phyloP scores from a whole-genome alignment of 2,113 vertebrate genomes.

The Acrocephalus arundinaceus region DNA sequence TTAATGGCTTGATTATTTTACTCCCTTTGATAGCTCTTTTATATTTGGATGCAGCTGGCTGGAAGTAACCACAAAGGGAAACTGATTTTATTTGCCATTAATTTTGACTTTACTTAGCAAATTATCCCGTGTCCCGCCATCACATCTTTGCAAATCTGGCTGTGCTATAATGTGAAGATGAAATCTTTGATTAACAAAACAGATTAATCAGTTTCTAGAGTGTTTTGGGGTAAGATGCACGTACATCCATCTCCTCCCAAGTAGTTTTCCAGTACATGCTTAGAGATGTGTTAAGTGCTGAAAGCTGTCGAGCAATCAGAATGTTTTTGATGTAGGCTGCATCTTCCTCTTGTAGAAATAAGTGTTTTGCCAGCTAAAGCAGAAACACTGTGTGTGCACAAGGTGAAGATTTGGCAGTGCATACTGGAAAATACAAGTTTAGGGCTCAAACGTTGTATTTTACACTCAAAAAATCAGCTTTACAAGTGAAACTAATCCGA shows the following conservation, averaged over 20 bases:
- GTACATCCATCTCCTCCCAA: conserved; percentile 35
- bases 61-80: conserved; percentile 76
- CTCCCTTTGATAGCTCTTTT: conserved; percentile 79
- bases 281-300: conserved; percentile 52
- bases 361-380: background rate
- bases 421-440: background rate
- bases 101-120: conserved; percentile 75
- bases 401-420: background rate
- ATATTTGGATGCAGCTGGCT: conserved; percentile 76
- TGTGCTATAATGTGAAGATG: conserved; percentile 60
- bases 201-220: conserved; percentile 60
- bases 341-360: conserved; percentile 1
- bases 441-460: background rate
- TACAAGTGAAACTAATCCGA: background rate
- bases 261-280: conserved; percentile 37
- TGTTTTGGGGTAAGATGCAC: background rate
- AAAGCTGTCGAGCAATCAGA: conserved; percentile 29
- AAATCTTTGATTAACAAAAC: conserved; percentile 69
- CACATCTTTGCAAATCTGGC: conserved; percentile 58
- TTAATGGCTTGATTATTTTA: conserved; percentile 70
- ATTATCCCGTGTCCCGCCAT: conserved; percentile 22
- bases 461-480: background rate
- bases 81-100: conserved; percentile 77
- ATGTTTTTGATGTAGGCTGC: conserved; percentile 44
- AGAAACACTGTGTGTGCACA: background rate